phyloP scores from a whole-genome alignment of 2,888 invertebrate species.

The Himalopsyche anomala region DNA sequence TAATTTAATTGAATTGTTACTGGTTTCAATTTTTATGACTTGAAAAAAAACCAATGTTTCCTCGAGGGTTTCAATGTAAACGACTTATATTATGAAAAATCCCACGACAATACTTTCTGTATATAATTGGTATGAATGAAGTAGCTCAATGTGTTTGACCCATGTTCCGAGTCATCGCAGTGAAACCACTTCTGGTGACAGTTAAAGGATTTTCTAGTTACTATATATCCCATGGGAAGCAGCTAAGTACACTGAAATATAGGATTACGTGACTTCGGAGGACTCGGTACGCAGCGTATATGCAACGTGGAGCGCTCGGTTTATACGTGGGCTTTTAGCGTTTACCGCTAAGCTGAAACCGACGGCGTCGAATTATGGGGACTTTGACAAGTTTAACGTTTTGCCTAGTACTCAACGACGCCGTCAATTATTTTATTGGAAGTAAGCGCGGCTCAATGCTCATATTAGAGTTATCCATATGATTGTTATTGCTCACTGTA shows the following conservation, averaged over 20 bases:
- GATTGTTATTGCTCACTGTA: background rate
- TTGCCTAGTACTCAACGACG: background rate
- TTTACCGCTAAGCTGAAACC: conserved; percentile 34
- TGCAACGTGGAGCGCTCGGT: conserved; percentile 17
- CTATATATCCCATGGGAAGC: conserved; percentile 8
- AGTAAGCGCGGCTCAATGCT: background rate
- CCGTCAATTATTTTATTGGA: background rate
- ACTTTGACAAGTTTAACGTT: conserved; percentile 34
- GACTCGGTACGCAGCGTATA: conserved; percentile 26
- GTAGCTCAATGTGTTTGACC: conserved; percentile 5
- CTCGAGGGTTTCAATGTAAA: too few relatives aligned
- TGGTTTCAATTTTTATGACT: too few relatives aligned
- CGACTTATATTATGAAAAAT: background rate
- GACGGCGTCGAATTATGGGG: conserved; percentile 14
- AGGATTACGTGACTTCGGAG: conserved; percentile 24
- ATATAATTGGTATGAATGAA: background rate
- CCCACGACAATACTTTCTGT: background rate
- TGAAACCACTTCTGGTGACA: conserved; percentile 24
- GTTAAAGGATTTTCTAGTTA: conserved; percentile 22
- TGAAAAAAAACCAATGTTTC: too few relatives aligned
- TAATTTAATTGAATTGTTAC: too few relatives aligned
- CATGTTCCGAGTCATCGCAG: conserved; percentile 20
- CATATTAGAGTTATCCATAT: background rate
- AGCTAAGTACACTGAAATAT: conserved; percentile 26
- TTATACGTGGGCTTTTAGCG: conserved; percentile 34